Evolutionary conservation across 2,888 invertebrate genomes (phyloP).

Genomic region (Drosophila trichaetosa): DNA sequence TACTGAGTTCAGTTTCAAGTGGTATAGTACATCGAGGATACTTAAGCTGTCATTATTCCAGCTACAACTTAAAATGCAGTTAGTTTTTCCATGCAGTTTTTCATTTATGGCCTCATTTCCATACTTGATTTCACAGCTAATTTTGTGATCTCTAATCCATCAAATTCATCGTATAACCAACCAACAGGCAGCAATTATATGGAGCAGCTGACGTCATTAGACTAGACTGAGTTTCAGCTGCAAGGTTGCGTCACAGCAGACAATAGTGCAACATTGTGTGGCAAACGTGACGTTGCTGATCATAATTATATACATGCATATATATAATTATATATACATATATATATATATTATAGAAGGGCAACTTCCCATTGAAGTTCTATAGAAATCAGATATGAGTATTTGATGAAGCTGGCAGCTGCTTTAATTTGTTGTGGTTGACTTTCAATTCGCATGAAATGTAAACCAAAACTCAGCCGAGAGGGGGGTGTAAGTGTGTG

Average conservation of each 20-base stretch:
- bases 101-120: not conserved
- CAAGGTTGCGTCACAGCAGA: conserved; percentile 37
- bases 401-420: conserved; percentile 43
- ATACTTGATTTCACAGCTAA: not conserved
- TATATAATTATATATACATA: not conserved
- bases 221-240: conserved; percentile 1
- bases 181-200: conserved; percentile 18
- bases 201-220: conserved; percentile 45
- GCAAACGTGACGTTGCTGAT: conserved; percentile 12
- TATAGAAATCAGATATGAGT: conserved; percentile 31
- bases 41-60: not conserved
- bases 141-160: conserved; percentile 15
- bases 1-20: too few species aligned
- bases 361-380: conserved; percentile 30
- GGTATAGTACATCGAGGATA: not conserved
- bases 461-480: conserved; percentile 12
- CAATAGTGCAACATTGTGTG: conserved; percentile 18
- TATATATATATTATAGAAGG: not conserved
- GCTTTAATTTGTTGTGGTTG: conserved; percentile 22
- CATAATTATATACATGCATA: conserved; percentile 2
- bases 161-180: conserved; percentile 7
- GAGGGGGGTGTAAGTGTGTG: too few species aligned
- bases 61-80: not conserved
- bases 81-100: not conserved
- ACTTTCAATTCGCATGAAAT: conserved; percentile 61